A percentile compares a stretch with the other conserved stretches of the same genome.
Evolutionary conservation across 2,797 vertebrate species (phyloP).

Genomic region (Brachymystax lenok): DNA sequence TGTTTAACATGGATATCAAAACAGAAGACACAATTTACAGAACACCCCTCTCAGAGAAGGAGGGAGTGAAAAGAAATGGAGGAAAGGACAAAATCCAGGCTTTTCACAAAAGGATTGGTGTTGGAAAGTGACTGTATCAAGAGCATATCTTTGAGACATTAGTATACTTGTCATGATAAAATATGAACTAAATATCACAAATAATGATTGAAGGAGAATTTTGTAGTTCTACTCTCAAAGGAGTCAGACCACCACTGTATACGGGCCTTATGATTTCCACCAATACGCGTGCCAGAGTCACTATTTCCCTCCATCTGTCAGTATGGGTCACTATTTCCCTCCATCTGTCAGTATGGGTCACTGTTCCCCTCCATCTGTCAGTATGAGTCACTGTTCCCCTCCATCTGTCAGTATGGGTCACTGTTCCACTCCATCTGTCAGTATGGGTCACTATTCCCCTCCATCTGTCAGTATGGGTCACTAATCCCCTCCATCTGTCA

Average conservation of each 20-base stretch:
- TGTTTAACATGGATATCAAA: not conserved
- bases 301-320: not conserved
- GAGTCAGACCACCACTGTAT: slow-evolving; percentile 26
- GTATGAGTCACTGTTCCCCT: too few species aligned
- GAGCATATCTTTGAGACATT: slow-evolving; percentile 46
- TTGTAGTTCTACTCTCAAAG: slow-evolving; percentile 16
- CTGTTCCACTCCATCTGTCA: too few species aligned
- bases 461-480: too few species aligned
- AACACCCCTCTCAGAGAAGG: not conserved
- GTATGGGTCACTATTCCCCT: too few species aligned
- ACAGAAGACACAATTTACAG: not conserved
- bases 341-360: not conserved
- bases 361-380: too few species aligned
- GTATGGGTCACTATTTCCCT: too few species aligned
- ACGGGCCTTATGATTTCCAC: slow-evolving; percentile 11
- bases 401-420: too few species aligned
- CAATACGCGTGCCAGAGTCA: not conserved
- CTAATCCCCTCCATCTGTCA: too few species aligned
- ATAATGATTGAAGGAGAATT: slow-evolving; percentile 36
- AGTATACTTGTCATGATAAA: slow-evolving; percentile 47
- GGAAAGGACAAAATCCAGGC: not conserved
- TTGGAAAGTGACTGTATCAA: slow-evolving; percentile 43
- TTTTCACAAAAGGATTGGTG: slow-evolving; percentile 34
- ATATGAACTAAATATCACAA: slow-evolving; percentile 40
- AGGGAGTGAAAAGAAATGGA: not conserved